Base-by-base conservation (phyloP, 2,797 vertebrate species). In the Rhodeus uyekii region DNA sequence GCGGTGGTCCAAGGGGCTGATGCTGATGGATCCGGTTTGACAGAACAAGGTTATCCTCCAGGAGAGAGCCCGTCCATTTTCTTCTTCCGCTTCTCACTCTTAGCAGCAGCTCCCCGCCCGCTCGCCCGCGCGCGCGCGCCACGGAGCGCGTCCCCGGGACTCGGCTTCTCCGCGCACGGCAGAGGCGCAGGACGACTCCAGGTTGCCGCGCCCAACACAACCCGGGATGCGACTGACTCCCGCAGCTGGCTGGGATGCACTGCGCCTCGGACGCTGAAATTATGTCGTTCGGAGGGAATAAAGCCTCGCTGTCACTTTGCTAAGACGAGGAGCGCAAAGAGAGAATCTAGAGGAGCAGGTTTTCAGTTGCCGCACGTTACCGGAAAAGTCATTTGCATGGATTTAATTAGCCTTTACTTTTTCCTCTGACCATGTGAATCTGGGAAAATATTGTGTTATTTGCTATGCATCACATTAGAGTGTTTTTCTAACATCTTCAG, bases 41-140 rank as follows among this genome's bases (percentile, higher is more conserved):
- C 95, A 96, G 96, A 95, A 96, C 92, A 92, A 90, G 93, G 94
- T 95, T 95, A 94, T 90, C 92, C 91, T 91, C 92, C 91, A 87
- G 92, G 91, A 93, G 93, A 94, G 91, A 73, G 63, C 44, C 60
- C 68, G 68, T 90, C 89, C 90, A 91, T 93, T 93, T 93, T 92
- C 89, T 87, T 90, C 85, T 84, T 76, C 44, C 34, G 46, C 61
- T 86, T 85, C 86, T 84, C 78, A 27, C 48, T 55, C 67, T 64
- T 46, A 50, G 68, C 42, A 71, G 87, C 80, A 86, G 86, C 82
- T 87, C 67, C 64, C 63, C 85, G 61, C 80, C 39, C 71, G 78
- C 61, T 50, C 86, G 72, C 64, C 63, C 85, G 61, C 80, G 32
- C 71, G 78, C 61, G 42, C 86, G 72, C 44, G 58, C 34, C 29